These are phyloP conservation scores for Drosophila murphyi DNA, from an alignment of 1,140 invertebrate species.

Conservation along the genomic window DNA sequence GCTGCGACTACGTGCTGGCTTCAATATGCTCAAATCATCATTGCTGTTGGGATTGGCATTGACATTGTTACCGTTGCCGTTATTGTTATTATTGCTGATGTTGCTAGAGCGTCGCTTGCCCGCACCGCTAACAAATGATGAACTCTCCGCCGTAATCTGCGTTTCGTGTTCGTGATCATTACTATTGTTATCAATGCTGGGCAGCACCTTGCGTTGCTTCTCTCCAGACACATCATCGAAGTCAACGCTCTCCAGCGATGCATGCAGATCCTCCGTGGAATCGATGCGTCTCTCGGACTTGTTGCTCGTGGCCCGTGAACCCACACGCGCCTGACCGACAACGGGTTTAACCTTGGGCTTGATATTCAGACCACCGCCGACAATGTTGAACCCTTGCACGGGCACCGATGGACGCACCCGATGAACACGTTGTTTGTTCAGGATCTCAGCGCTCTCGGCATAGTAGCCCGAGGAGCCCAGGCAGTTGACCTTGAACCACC, in stretches of 20 bases:
- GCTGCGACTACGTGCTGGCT: constrained; percentile 43
- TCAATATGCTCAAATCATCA: constrained; percentile 52
- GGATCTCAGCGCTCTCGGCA: constrained; percentile 92
- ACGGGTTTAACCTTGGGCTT: constrained; percentile 69
- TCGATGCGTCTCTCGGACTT: constrained; percentile 79
- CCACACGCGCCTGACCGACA: constrained; percentile 46
- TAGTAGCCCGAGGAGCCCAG: constrained; percentile 91
- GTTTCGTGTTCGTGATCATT: constrained; percentile 87
- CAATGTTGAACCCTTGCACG: constrained; percentile 80
- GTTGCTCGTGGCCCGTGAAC: constrained; percentile 8
- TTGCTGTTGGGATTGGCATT: constrained; percentile 30
- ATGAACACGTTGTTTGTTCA: constrained; percentile 83
- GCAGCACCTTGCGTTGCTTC: constrained; percentile 73
- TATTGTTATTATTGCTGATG: constrained; percentile 31
- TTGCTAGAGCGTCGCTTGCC: constrained; percentile 72
- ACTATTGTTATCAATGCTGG: constrained; percentile 75
- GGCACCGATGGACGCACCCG: constrained; percentile 75
- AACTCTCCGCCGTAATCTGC: constrained; percentile 90
- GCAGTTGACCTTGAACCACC: constrained; percentile 97
- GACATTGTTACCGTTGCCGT: constrained; percentile 17
- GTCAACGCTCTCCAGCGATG: constrained; percentile 72
- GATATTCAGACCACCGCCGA: constrained; percentile 75
- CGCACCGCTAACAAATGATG: constrained; percentile 88
- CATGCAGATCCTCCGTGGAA: constrained; percentile 73
- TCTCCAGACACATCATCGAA: constrained; percentile 81